Evolutionary conservation across 1,140 invertebrate genomes (phyloP).

Genomic region (Achatina immaculata): DNA sequence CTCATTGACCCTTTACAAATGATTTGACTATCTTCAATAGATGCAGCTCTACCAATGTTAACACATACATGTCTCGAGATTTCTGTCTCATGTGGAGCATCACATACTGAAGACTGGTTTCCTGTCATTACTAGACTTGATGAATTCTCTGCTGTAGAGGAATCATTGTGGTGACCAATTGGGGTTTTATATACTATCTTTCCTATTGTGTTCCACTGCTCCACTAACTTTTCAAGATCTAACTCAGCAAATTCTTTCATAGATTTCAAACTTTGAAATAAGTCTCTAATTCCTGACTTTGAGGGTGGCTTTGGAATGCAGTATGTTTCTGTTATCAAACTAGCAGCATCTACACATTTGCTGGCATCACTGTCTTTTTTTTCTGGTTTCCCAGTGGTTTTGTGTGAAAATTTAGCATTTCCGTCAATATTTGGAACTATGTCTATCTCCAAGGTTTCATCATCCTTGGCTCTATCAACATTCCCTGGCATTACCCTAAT

Average conservation of each 20-base stretch:
- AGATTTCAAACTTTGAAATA: conserved; percentile 39
- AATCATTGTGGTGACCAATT: neutral
- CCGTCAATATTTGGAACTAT: conserved; percentile 16
- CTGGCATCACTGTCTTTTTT: too few relatives aligned
- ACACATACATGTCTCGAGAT: too few relatives aligned
- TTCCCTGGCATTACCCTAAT: neutral
- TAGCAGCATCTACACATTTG: neutral
- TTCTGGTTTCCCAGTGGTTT: too few relatives aligned
- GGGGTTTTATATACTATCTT: neutral
- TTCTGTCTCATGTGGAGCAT: too few relatives aligned
- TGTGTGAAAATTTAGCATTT: too few relatives aligned
- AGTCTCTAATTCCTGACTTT: conserved; percentile 36
- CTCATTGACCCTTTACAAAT: too few relatives aligned
- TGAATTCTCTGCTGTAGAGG: neutral
- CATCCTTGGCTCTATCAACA: conserved; percentile 5
- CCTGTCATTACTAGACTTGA: too few relatives aligned
- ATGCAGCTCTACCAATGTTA: too few relatives aligned
- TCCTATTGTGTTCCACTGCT: conserved; percentile 42
- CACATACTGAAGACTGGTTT: too few relatives aligned
- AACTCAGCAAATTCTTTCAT: conserved; percentile 39
- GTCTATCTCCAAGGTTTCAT: conserved; percentile 33
- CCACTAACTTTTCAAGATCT: conserved; percentile 47
- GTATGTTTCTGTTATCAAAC: neutral
- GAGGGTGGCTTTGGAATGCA: conserved; percentile 44
- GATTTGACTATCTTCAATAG: too few relatives aligned